Conservation (phyloP, 1,140 invertebrate species). For the Orius laevigatus region DNA sequence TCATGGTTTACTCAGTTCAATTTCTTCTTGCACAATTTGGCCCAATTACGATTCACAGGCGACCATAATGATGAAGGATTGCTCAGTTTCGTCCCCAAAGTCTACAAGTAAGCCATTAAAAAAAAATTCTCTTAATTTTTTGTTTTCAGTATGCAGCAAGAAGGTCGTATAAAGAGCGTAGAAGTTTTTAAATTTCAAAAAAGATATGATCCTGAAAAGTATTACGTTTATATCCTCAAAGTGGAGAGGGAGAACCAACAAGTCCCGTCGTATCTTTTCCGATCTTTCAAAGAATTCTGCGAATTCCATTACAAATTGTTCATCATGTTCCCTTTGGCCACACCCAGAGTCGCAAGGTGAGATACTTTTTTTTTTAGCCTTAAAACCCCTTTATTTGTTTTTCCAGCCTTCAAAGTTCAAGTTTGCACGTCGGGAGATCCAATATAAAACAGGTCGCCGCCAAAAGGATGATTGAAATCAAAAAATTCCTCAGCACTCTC, state of each 20-base stretch:
- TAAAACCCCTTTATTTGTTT: conserved; percentile 16
- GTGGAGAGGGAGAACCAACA: conserved; percentile 70
- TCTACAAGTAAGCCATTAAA: conserved; percentile 61
- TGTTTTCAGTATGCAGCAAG: conserved; percentile 34
- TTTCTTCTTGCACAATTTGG: conserved; percentile 94
- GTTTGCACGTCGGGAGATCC: conserved; percentile 71
- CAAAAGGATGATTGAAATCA: conserved; percentile 68
- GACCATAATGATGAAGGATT: conserved; percentile 69
- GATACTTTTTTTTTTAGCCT: neutral
- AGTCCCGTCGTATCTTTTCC: conserved; percentile 72
- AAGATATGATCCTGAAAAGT: conserved; percentile 92
- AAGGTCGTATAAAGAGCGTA: conserved; percentile 75
- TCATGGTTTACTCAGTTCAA: conserved; percentile 88
- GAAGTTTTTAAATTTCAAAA: conserved; percentile 83
- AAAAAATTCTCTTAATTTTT: neutral
- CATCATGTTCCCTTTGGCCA: conserved; percentile 77
- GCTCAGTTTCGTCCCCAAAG: conserved; percentile 84
- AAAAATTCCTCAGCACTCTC: conserved; percentile 69
- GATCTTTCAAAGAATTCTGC: conserved; percentile 90
- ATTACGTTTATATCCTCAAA: conserved; percentile 88
- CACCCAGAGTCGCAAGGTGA: no score
- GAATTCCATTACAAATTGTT: conserved; percentile 93
- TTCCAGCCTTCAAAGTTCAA: conserved; percentile 42
- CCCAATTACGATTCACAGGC: conserved; percentile 77
- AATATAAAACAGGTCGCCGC: conserved; percentile 91